These are phyloP conservation scores for Lacanobia wlatinum DNA, from an alignment of 2,888 invertebrate genomes.

Conservation along the genomic window DNA sequence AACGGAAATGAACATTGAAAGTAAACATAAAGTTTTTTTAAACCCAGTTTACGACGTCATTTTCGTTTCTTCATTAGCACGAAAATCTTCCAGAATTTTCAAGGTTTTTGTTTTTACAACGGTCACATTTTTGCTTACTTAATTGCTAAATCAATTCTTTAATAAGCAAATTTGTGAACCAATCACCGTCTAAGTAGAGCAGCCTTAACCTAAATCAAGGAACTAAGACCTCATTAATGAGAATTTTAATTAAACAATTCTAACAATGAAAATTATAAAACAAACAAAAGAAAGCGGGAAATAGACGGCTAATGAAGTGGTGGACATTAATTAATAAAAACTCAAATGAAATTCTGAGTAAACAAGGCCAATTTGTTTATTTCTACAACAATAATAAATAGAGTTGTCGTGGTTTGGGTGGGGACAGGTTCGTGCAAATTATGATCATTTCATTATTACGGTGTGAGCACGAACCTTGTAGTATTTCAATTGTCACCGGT, in stretches of 20 bases:
- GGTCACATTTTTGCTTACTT: neutral
- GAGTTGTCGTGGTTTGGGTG: slow-evolving; percentile 5
- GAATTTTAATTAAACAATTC: slow-evolving; percentile 48
- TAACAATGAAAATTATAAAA: slow-evolving; percentile 46
- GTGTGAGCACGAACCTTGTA: neutral
- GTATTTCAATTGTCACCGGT: too few species aligned
- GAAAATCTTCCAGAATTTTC: slow-evolving; percentile 12
- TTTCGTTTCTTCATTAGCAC: slow-evolving; percentile 44
- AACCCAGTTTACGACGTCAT: slow-evolving; percentile 45
- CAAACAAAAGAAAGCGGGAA: slow-evolving; percentile 56
- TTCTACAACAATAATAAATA: slow-evolving; percentile 44
- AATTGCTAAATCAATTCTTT: slow-evolving; percentile 15
- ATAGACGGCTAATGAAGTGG: slow-evolving; percentile 62
- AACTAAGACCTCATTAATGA: slow-evolving; percentile 48
- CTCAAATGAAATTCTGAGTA: slow-evolving; percentile 58
- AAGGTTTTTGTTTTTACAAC: neutral
- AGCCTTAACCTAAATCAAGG: slow-evolving; percentile 34
- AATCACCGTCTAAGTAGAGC: slow-evolving; percentile 7
- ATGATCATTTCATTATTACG: neutral
- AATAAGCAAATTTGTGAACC: slow-evolving; percentile 5
- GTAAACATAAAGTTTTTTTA: slow-evolving; percentile 57
- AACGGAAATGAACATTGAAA: slow-evolving; percentile 55
- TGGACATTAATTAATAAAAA: slow-evolving; percentile 63
- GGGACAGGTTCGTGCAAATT: neutral
- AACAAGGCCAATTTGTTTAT: slow-evolving; percentile 68